These are phyloP conservation scores for Galbula dea DNA, from an alignment of 2,113 vertebrate genomes.

Conservation along the genomic window DNA sequence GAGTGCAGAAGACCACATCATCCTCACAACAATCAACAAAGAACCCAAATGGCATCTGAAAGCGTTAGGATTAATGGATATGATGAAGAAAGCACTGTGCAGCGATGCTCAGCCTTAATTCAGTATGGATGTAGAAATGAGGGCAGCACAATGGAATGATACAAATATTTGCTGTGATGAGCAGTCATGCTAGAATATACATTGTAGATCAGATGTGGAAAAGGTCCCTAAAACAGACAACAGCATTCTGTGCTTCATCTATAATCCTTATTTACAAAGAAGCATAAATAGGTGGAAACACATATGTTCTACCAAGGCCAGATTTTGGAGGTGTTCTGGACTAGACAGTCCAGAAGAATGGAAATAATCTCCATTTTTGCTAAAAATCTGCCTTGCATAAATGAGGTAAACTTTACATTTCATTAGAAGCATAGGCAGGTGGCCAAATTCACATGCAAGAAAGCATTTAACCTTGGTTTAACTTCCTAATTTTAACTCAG, in stretches of 20 bases:
- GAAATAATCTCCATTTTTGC: background rate
- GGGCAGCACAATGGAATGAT: background rate
- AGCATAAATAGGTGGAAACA: background rate
- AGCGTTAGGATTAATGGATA: background rate
- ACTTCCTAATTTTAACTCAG: background rate
- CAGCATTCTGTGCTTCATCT: conserved; percentile 60
- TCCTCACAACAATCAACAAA: background rate
- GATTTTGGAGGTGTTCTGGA: background rate
- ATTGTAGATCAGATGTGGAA: background rate
- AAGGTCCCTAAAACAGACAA: background rate
- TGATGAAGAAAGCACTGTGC: conserved; percentile 27
- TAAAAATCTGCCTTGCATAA: background rate
- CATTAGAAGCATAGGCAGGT: background rate
- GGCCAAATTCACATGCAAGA: background rate
- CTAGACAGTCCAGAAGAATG: background rate
- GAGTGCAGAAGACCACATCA: background rate
- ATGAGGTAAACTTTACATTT: background rate
- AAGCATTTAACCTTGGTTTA: background rate
- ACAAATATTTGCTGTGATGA: background rate
- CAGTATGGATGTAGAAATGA: background rate
- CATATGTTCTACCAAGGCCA: background rate
- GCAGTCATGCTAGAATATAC: conserved; percentile 54
- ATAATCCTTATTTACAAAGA: conserved; percentile 58
- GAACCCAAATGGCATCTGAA: background rate
- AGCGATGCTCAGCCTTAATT: conserved; percentile 2